phyloP scores from a whole-genome alignment of 2,888 invertebrate genomes.

The Hyles lineata region DNA sequence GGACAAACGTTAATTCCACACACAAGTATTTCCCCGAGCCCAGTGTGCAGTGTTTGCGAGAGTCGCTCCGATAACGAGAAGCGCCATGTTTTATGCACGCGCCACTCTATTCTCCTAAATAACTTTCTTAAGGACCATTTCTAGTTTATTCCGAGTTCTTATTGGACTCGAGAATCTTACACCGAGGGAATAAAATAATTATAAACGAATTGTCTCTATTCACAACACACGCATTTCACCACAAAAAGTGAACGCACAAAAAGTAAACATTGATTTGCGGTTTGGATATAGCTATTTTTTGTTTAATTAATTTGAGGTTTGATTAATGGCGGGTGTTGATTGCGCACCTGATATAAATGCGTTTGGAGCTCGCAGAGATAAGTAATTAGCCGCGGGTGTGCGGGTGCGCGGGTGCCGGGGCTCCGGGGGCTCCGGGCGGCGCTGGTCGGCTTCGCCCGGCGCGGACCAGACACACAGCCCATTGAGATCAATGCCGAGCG shows the following conservation, averaged over 20 bases:
- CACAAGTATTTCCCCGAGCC: slow-evolving; percentile 22
- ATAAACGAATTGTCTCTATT: too few relatives aligned
- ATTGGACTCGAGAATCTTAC: neutral
- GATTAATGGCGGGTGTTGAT: neutral
- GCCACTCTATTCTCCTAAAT: neutral
- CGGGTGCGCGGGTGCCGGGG: too few relatives aligned
- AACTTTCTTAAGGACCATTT: neutral
- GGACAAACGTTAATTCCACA: slow-evolving; percentile 20
- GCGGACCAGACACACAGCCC: neutral
- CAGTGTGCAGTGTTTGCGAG: slow-evolving; percentile 6
- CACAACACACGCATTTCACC: too few relatives aligned
- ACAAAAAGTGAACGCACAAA: too few relatives aligned
- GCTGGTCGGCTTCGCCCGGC: too few relatives aligned
- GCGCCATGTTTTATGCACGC: slow-evolving; percentile 8
- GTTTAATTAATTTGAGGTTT: neutral
- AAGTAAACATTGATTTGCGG: too few relatives aligned
- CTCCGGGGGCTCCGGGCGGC: too few relatives aligned
- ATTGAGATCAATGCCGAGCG: slow-evolving; percentile 11
- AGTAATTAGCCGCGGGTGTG: slow-evolving; percentile 2
- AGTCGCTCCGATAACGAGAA: slow-evolving; percentile 3
- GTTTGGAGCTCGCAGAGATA: neutral
- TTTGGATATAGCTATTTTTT: too few relatives aligned
- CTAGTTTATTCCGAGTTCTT: neutral
- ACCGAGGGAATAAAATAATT: neutral
- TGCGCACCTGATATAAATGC: slow-evolving; percentile 6